phyloP scores from a whole-genome alignment of 2,888 invertebrate genomes.

The Strigamia maritima region DNA sequence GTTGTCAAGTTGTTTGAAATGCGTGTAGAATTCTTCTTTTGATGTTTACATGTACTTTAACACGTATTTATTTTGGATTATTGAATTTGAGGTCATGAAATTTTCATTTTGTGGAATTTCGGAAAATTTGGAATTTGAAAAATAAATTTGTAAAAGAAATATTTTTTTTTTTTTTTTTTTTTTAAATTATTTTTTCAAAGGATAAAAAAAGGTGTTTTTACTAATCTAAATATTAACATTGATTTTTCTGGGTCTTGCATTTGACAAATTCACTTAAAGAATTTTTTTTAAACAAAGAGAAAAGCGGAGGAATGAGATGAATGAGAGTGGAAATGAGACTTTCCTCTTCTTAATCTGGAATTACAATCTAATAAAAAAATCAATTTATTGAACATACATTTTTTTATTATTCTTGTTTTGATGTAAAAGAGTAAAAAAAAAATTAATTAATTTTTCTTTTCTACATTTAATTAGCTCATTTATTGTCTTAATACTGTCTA shows the following conservation, averaged over 20 bases:
- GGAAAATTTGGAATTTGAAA: too few species aligned
- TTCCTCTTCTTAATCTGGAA: background rate
- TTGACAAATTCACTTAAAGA: constrained; percentile 32
- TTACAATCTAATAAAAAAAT: constrained; percentile 15
- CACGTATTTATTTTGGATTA: background rate
- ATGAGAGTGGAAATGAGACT: background rate
- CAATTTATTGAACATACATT: background rate
- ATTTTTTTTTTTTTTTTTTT: background rate
- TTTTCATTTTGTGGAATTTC: background rate
- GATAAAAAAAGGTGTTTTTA: background rate
- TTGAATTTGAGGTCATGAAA: background rate
- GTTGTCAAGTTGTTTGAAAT: background rate
- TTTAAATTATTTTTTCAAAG: too few species aligned
- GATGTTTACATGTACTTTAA: background rate
- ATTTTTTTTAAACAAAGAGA: background rate
- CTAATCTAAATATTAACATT: constrained; percentile 6
- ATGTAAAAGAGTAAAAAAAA: background rate
- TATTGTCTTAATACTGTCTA: background rate
- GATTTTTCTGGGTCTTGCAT: constrained; percentile 12
- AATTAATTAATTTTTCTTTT: background rate
- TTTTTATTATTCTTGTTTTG: background rate
- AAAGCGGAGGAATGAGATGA: background rate
- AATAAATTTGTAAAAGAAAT: background rate
- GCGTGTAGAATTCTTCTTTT: background rate
- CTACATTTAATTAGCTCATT: constrained; percentile 8